phyloP scores from a whole-genome alignment of 2,888 invertebrate genomes.

The Drosophila leonis region DNA sequence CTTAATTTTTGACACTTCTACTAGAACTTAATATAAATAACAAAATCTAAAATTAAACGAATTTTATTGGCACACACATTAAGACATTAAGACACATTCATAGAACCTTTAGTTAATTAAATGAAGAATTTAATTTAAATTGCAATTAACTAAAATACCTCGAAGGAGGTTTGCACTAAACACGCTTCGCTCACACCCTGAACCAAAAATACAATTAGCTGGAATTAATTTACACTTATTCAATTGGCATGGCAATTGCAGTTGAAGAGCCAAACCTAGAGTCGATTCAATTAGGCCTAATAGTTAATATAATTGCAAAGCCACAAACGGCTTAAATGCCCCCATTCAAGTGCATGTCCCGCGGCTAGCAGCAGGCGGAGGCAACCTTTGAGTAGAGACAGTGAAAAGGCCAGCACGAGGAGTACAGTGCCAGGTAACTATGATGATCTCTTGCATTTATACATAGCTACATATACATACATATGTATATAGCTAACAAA shows the following conservation, averaged over 20 bases:
- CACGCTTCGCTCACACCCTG: background rate
- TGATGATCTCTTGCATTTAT: slow-evolving; percentile 7
- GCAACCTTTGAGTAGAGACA: slow-evolving; percentile 34
- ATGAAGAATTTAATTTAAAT: background rate
- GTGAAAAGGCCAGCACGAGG: slow-evolving; percentile 39
- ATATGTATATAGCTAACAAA: background rate
- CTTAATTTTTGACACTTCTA: too few species aligned
- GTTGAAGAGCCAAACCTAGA: slow-evolving; percentile 25
- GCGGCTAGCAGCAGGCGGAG: slow-evolving; percentile 27
- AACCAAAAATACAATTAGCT: slow-evolving; percentile 11
- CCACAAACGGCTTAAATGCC: slow-evolving; percentile 62
- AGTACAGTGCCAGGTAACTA: slow-evolving; percentile 31
- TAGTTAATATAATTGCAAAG: slow-evolving; percentile 43
- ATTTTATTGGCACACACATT: too few species aligned
- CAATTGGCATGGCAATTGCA: slow-evolving; percentile 38
- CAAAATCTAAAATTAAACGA: too few species aligned
- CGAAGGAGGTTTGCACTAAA: background rate
- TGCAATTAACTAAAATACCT: background rate
- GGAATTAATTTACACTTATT: slow-evolving; percentile 63
- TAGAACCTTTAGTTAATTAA: too few species aligned
- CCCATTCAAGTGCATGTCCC: slow-evolving; percentile 44
- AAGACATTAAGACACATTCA: too few species aligned
- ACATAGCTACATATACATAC: background rate
- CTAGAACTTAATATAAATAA: too few species aligned
- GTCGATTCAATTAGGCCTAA: slow-evolving; percentile 61